phyloP scores from a whole-genome alignment of 2,113 vertebrate genomes.

The Thunnus thynnus region DNA sequence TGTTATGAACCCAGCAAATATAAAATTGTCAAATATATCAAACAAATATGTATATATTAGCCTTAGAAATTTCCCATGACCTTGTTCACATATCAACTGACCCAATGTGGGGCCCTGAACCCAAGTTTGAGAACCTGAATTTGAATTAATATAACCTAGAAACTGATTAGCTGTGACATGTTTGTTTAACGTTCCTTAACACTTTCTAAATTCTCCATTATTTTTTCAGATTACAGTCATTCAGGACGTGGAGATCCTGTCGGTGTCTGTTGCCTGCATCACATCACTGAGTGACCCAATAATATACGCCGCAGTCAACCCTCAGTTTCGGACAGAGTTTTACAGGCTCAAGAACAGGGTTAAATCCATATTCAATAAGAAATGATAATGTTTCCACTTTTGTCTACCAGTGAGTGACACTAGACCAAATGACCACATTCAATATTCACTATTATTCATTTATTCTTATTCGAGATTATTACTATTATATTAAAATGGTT shows the following conservation, averaged over 20 bases:
- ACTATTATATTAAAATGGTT: conserved; percentile 10
- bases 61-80: too few species aligned
- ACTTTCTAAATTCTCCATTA: neutral
- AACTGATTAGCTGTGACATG: neutral
- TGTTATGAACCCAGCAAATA: neutral
- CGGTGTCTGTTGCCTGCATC: conserved; percentile 81
- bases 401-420: neutral
- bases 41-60: too few species aligned
- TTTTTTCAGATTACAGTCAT: conserved; percentile 63
- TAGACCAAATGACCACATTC: conserved; percentile 17
- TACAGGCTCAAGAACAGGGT: conserved; percentile 69
- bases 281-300: conserved; percentile 85
- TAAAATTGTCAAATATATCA: neutral
- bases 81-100: too few species aligned
- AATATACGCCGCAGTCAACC: conserved; percentile 85
- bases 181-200: neutral
- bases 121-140: neutral
- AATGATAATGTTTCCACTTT: neutral
- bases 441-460: conserved; percentile 4
- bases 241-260: conserved; percentile 77
- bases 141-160: too few species aligned
- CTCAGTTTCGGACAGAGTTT: conserved; percentile 84
- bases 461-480: too few species aligned
- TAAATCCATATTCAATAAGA: conserved; percentile 59
- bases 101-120: neutral